Conservation (phyloP, 2,797 vertebrate genomes). For the Syndactyla subalaris region DNA sequence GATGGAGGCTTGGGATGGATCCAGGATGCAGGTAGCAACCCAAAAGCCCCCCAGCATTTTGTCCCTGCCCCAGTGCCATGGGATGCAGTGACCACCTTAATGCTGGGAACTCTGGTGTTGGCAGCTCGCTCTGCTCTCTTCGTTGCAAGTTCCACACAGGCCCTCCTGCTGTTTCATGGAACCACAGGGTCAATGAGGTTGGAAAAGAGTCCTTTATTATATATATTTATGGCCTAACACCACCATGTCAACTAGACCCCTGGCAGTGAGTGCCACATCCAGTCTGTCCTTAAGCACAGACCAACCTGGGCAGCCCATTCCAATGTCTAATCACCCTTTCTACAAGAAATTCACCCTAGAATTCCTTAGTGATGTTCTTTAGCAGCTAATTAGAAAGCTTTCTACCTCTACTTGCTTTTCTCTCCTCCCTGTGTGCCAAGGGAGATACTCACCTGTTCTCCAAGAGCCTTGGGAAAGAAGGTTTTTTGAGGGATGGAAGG, state of each 20-base stretch:
- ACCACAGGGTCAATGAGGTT: neutral
- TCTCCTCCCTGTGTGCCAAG: accelerated
- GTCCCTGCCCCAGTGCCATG: no score
- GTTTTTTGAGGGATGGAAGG: neutral
- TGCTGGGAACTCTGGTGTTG: accelerated
- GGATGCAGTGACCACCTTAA: neutral
- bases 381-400: neutral
- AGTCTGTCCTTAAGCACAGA: neutral
- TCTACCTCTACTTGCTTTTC: neutral
- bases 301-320: neutral
- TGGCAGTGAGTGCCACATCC: neutral
- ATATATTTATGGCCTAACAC: neutral
- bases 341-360: neutral
- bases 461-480: neutral
- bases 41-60: accelerated
- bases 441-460: accelerated
- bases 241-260: neutral
- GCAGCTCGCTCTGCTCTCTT: neutral
- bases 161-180: neutral
- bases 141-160: no score
- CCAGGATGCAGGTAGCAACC: no score
- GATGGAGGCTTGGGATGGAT: no score
- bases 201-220: neutral
- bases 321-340: neutral
- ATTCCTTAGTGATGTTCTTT: neutral